These are phyloP conservation scores for Neoscelio sp. DNA, from an alignment of 2,888 invertebrate genomes.

Conservation along the genomic window DNA sequence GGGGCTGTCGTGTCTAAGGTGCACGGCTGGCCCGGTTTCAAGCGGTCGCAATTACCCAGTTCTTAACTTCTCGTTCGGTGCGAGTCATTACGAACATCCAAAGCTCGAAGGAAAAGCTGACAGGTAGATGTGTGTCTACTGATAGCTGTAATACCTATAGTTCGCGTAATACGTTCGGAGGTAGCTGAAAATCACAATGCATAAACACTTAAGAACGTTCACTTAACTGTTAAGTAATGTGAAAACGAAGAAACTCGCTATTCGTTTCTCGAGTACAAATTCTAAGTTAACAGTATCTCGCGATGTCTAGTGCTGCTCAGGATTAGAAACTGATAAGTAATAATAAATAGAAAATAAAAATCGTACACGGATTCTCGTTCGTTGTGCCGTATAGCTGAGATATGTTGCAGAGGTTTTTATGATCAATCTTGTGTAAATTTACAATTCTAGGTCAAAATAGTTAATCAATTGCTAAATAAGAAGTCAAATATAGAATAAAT, in stretches of 20 bases:
- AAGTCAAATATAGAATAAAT: no score
- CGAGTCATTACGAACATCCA: constrained; percentile 58
- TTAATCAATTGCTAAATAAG: no score
- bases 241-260: constrained; percentile 27
- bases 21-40: constrained; percentile 72
- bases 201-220: constrained; percentile 46
- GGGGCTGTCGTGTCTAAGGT: constrained; percentile 60
- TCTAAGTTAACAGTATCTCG: constrained; percentile 32
- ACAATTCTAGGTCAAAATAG: no score
- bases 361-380: no score
- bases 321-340: background rate
- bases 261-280: constrained; percentile 23
- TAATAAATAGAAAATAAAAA: constrained; percentile 6
- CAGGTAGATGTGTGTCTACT: constrained; percentile 56
- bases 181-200: constrained; percentile 59
- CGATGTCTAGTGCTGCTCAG: background rate
- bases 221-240: constrained; percentile 55
- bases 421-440: no score
- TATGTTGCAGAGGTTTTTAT: no score
- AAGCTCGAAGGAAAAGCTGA: constrained; percentile 50
- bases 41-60: constrained; percentile 73
- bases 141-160: constrained; percentile 63
- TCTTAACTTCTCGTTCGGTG: constrained; percentile 68
- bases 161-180: constrained; percentile 57
- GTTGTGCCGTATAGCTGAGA: no score